A percentile compares a stretch with the other conserved stretches of the same genome.
Conservation (phyloP, 2,797 vertebrate genomes). For the Strix occidentalis region DNA sequence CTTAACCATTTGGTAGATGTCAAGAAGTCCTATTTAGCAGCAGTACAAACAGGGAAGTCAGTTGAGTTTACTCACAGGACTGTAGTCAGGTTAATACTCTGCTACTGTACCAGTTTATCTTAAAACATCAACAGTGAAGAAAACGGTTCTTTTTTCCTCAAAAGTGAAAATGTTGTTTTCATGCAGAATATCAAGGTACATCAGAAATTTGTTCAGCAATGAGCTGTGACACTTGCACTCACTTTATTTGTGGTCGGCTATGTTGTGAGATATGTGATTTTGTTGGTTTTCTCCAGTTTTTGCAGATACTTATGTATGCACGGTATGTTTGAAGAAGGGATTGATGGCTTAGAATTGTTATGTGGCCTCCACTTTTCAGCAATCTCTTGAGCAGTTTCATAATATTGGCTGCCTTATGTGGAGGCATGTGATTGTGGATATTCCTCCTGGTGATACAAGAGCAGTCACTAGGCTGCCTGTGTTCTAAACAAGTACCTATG, state of each 20-base stretch:
- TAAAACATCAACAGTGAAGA: neutral
- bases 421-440: neutral
- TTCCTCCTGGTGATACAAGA: neutral
- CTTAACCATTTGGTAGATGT: neutral
- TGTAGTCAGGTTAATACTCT: neutral
- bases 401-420: neutral
- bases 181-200: neutral
- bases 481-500: neutral
- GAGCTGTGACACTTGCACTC: neutral
- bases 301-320: neutral
- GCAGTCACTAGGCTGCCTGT: neutral
- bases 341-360: neutral
- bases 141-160: neutral
- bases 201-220: neutral
- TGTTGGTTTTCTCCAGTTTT: neutral
- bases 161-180: neutral
- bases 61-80: neutral
- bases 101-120: neutral
- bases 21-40: neutral
- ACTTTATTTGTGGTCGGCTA: neutral
- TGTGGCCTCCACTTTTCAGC: neutral
- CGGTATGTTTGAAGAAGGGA: neutral
- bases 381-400: rapidly evolving
- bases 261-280: neutral
- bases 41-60: neutral